Evolutionary conservation across 2,113 vertebrate genomes (phyloP).

Genomic region (Xenopus tropicalis): DNA sequence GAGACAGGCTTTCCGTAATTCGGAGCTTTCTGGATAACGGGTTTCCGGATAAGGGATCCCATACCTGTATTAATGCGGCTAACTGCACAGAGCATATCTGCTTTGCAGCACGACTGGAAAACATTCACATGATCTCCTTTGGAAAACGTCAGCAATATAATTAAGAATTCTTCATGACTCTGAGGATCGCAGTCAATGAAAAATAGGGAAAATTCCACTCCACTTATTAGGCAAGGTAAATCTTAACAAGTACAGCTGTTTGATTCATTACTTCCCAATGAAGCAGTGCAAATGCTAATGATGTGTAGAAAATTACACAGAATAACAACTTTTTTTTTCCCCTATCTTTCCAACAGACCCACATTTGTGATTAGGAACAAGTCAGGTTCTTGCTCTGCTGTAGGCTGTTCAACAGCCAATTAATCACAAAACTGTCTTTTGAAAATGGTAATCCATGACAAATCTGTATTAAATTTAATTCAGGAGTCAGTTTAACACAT

Average conservation of each 20-base stretch:
- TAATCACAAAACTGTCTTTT: slow-evolving; percentile 21
- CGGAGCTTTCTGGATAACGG: too few relatives aligned
- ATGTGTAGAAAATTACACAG: slow-evolving; percentile 27
- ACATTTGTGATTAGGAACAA: slow-evolving; percentile 17
- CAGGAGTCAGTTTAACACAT: not conserved
- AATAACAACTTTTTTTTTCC: slow-evolving; percentile 25
- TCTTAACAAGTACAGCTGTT: slow-evolving; percentile 10
- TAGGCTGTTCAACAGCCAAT: slow-evolving; percentile 22
- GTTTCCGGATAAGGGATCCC: too few relatives aligned
- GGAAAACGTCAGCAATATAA: not conserved
- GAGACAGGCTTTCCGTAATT: too few relatives aligned
- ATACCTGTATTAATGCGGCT: too few relatives aligned
- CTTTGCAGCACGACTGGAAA: too few relatives aligned
- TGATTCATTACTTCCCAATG: slow-evolving; percentile 41
- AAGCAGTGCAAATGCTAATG: slow-evolving; percentile 29
- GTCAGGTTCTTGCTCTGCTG: slow-evolving; percentile 7
- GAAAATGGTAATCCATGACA: slow-evolving; percentile 4
- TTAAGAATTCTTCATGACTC: not conserved
- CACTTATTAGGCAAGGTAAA: slow-evolving; percentile 27
- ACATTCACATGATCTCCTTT: too few relatives aligned
- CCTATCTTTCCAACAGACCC: slow-evolving; percentile 1
- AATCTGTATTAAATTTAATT: not conserved
- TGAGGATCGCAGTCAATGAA: not conserved
- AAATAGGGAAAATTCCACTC: slow-evolving; percentile 4
- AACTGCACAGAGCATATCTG: too few relatives aligned